Percentiles rank a stretch among this genome's conserved stretches.
phyloP scores from a whole-genome alignment of 2,113 vertebrate species.

The Dromaius novaehollandiae region DNA sequence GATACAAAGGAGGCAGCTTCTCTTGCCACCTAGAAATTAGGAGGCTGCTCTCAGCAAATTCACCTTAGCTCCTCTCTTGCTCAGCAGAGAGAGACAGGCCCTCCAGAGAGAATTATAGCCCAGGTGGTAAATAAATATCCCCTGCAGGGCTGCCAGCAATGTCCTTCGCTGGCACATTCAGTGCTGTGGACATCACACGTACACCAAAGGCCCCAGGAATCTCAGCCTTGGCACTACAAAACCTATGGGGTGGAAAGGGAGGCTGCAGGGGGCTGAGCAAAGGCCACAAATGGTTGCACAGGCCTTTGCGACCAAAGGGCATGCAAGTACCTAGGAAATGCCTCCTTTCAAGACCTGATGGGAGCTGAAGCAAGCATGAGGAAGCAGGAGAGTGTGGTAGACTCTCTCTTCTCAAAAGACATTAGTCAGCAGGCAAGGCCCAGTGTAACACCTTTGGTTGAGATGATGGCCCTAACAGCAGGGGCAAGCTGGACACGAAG shows the following conservation, averaged over 20 bases:
- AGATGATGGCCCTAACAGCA: not conserved
- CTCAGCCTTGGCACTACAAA: not conserved
- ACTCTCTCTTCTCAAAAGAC: not conserved
- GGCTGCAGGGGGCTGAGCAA: not conserved
- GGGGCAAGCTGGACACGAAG: not conserved
- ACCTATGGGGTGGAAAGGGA: not conserved
- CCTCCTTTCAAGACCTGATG: not conserved
- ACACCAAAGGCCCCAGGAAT: not conserved
- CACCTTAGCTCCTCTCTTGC: not conserved
- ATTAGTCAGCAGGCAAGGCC: not conserved
- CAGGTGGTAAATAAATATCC: not conserved
- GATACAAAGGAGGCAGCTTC: not conserved
- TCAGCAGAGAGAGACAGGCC: not conserved
- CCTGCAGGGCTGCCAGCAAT: accelerated
- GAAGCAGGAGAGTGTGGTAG: not conserved
- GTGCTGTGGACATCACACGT: not conserved
- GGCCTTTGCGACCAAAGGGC: not conserved
- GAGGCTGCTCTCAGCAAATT: not conserved
- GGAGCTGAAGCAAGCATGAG: not conserved
- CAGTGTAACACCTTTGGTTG: not conserved
- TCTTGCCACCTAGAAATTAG: not conserved
- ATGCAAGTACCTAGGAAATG: not conserved
- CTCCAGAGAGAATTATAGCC: not conserved
- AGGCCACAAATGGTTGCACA: not conserved
- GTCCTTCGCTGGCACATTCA: accelerated